phyloP scores from a whole-genome alignment of 2,797 vertebrate species.

The Falco columbarius region DNA sequence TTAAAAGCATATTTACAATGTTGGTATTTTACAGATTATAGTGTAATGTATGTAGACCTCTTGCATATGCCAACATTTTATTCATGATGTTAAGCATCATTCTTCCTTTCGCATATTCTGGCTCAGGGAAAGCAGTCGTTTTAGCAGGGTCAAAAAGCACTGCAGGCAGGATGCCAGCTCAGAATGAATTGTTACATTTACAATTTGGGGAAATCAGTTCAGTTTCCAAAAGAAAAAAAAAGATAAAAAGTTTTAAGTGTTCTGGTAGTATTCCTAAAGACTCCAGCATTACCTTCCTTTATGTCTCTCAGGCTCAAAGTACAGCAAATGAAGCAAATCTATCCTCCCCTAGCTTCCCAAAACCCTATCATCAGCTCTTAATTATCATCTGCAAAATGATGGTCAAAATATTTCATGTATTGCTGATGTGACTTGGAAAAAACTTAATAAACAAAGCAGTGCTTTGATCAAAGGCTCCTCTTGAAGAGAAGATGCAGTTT shows the following conservation, averaged over 20 bases:
- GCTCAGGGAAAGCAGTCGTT: constrained; percentile 34
- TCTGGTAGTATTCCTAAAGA: background rate
- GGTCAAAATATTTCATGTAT: background rate
- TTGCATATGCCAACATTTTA: background rate
- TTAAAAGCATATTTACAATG: background rate
- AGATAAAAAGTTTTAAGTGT: background rate
- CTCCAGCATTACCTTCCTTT: background rate
- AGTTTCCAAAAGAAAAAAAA: background rate
- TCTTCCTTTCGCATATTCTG: constrained; percentile 38
- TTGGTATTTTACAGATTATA: background rate
- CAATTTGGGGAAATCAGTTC: background rate
- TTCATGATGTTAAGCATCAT: background rate
- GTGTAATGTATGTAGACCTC: background rate
- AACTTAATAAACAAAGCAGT: background rate
- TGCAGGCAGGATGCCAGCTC: background rate
- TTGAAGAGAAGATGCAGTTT: constrained; percentile 46
- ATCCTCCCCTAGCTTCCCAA: background rate
- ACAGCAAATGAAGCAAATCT: background rate
- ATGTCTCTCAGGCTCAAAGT: background rate
- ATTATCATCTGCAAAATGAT: background rate
- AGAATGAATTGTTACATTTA: background rate
- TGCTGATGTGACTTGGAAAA: background rate
- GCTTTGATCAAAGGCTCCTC: constrained; percentile 57
- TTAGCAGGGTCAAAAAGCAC: constrained; percentile 16
- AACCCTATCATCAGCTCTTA: background rate